These are phyloP conservation scores for Teleopsis dalmanni DNA, from an alignment of 1,140 invertebrate species.

Conservation along the genomic window DNA sequence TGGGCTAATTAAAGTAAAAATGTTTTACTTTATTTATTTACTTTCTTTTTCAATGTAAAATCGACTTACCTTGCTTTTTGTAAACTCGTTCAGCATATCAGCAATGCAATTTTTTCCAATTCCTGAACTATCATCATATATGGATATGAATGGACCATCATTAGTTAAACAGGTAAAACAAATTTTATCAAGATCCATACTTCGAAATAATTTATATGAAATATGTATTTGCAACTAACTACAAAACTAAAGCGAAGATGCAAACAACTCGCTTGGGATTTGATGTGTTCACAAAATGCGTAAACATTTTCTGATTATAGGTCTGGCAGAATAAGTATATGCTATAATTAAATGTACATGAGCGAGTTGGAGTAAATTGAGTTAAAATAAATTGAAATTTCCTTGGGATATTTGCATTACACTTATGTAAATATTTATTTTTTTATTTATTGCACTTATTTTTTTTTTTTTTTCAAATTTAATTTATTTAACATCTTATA, in stretches of 20 bases:
- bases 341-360: neutral
- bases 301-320: neutral
- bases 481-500: too few species aligned
- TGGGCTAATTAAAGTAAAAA: slow-evolving; percentile 17
- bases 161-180: slow-evolving; percentile 33
- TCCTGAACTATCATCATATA: slow-evolving; percentile 22
- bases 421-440: too few species aligned
- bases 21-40: neutral
- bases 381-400: neutral
- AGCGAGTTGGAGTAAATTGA: neutral
- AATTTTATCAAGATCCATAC: slow-evolving; percentile 39
- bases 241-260: neutral
- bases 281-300: neutral
- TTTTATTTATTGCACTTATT: too few species aligned
- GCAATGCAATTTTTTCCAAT: slow-evolving; percentile 25
- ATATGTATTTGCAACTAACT: neutral
- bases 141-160: slow-evolving; percentile 29
- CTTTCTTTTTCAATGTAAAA: neutral
- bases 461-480: too few species aligned
- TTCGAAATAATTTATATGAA: neutral
- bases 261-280: neutral
- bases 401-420: too few species aligned
- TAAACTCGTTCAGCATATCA: slow-evolving; percentile 32
- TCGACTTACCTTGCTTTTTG: slow-evolving; percentile 25
- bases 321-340: too few species aligned